Base-by-base conservation (phyloP, 2,113 vertebrate species). In the Catharus fuscescens region DNA sequence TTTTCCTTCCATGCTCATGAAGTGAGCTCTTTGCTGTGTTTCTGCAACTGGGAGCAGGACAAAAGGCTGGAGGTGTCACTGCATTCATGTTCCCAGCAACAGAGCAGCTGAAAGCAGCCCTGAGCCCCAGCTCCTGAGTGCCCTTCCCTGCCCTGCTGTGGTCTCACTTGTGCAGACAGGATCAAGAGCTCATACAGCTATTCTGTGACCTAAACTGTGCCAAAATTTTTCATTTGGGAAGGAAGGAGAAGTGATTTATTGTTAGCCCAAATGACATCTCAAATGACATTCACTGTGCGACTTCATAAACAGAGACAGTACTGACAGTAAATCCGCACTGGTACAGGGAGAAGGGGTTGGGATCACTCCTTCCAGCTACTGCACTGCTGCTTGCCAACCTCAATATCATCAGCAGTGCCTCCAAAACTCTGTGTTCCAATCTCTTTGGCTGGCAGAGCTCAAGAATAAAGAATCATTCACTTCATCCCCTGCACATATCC, bases 51-150 rank as follows among this genome's bases (percentile, higher is more conserved):
- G 25, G 45, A 81, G 56, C 16, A 42, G 61, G 10, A 61, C 44
- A 69, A 44, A 78, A 62, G 59, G 66, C 32, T 32, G 31, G 10
- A 52, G 3, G 14, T 23, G 52, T 21, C 65, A 26, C 5, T n/a
- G 19, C 36, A 38, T 12, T 31, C 0, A 0, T 44, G 44, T 18
- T 54, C 50, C 32, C 57, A 70, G 25, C 45, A 44, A 9, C 0
- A 7, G 7, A 54, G 52, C 29, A 38, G 17, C 34, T 29, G 34
- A 50, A 36, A 88, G 34, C 13, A 14, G 21, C 12, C 44, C 10
- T 21, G 52, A 81, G 47, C 18, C 28, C 31, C 6, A 18, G 36
- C 69, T 57, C 50, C 66, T 53, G 20, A 66, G 29, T 0, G 24
- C 38, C 50, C 42, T 10, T 44, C 60, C 60, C 61, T 45, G 44